Percentiles rank a stretch among this genome's conserved stretches.
These are phyloP conservation scores for Marronus borbonicus DNA, from an alignment of 2,888 invertebrate genomes.

Conservation along the genomic window DNA sequence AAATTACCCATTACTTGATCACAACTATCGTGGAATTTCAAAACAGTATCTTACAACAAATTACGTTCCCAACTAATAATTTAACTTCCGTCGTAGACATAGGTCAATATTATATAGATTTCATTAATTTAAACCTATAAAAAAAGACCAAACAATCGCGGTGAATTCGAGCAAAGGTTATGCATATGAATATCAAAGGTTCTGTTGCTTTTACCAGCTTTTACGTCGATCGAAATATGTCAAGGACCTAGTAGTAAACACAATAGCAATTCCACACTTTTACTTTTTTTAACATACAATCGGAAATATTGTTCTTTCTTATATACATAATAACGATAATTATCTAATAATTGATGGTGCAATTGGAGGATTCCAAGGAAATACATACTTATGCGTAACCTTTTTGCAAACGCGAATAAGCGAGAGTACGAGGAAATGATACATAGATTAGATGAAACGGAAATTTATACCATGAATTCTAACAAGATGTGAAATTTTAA, in stretches of 20 bases:
- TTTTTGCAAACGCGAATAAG: too few relatives aligned
- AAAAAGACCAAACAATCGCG: not conserved
- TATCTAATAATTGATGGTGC: slow-evolving; percentile 9
- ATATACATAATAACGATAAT: slow-evolving; percentile 2
- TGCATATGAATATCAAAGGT: slow-evolving; percentile 11
- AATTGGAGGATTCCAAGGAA: slow-evolving; percentile 3
- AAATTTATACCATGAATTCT: too few relatives aligned
- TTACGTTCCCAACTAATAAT: not conserved
- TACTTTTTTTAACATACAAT: slow-evolving; percentile 19
- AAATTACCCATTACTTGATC: slow-evolving; percentile 6
- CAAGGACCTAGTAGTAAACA: slow-evolving; percentile 17
- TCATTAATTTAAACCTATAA: not conserved
- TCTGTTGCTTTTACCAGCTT: slow-evolving; percentile 25
- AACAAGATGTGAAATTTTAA: too few relatives aligned
- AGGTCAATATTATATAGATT: not conserved
- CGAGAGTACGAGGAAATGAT: too few relatives aligned
- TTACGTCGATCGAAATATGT: slow-evolving; percentile 30
- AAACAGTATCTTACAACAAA: not conserved
- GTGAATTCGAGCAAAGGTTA: not conserved
- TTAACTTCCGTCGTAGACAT: not conserved
- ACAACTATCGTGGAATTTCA: not conserved
- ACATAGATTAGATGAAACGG: too few relatives aligned
- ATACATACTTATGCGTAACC: not conserved
- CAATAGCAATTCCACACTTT: slow-evolving; percentile 23
- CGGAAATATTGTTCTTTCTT: not conserved